A percentile compares a stretch with the other conserved stretches of the same genome.
These are phyloP conservation scores for Synanthedon andrenaeformis DNA, from an alignment of 2,888 invertebrate genomes.

Conservation along the genomic window DNA sequence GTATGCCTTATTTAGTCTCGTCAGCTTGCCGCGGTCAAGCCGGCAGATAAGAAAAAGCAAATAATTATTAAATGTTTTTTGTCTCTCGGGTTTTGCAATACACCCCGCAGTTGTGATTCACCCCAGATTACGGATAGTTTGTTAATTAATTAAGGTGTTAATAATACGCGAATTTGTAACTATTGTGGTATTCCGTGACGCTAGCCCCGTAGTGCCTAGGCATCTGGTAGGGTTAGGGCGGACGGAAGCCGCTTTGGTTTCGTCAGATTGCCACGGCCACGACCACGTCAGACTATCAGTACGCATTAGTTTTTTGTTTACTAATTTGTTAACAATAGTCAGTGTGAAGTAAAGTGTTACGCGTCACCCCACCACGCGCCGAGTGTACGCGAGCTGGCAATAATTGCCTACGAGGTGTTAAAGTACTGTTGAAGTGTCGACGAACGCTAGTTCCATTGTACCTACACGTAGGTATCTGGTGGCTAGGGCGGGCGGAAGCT, in stretches of 20 bases:
- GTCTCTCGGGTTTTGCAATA: no score
- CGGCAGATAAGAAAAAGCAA: no score
- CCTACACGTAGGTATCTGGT: conserved; percentile 8
- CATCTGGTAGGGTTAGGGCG: conserved; percentile 26
- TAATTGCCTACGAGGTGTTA: conserved; percentile 12
- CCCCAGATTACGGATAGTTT: no score
- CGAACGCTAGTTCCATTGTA: not conserved
- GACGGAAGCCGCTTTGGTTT: conserved; percentile 47
- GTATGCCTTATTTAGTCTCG: no score
- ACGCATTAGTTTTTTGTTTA: not conserved
- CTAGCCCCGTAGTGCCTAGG: not conserved
- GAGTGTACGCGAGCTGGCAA: conserved; percentile 4
- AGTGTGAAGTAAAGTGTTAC: conserved; percentile 1
- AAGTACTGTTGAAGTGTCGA: conserved; percentile 1
- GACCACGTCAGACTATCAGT: no score
- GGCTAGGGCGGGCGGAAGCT: conserved; percentile 60
- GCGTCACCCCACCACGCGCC: conserved; percentile 2
- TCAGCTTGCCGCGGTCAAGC: no score
- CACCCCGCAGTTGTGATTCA: no score
- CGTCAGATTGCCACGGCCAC: no score
- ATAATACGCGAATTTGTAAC: not conserved
- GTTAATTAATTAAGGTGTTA: not conserved
- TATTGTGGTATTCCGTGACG: conserved; percentile 2
- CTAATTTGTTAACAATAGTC: not conserved
- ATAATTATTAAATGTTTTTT: no score